phyloP scores from a whole-genome alignment of 37 sponge, comb jelly and placozoan genomes.

The Agelas oroides region DNA sequence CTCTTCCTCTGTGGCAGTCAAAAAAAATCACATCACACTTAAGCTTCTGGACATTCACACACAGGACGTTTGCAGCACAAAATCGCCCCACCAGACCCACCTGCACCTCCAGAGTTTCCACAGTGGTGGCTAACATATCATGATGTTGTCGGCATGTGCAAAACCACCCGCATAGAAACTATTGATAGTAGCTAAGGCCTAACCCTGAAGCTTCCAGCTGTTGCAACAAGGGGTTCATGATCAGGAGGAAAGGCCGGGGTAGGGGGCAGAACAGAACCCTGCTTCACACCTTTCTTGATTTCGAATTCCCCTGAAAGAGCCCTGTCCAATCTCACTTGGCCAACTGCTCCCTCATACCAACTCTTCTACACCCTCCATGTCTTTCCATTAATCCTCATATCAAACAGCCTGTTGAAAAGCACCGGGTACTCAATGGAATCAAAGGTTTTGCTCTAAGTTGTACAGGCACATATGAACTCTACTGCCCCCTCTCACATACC shows the following conservation, averaged over 20 bases:
- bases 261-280: slow-evolving; percentile 22
- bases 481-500: not conserved
- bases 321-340: not conserved
- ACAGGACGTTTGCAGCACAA: no score
- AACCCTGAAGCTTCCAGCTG: no score
- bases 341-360: not conserved
- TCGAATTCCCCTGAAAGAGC: not conserved
- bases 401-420: no score
- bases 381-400: not conserved
- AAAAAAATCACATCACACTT: no score
- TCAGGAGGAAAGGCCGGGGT: not conserved
- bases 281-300: not conserved
- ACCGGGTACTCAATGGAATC: no score
- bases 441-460: no score
- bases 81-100: no score
- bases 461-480: slow-evolving; percentile 5
- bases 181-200: slow-evolving; percentile 1
- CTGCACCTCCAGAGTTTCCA: no score
- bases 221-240: not conserved
- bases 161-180: slow-evolving; percentile 2
- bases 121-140: not conserved
- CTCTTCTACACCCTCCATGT: not conserved
- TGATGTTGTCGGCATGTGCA: slow-evolving; percentile 4
- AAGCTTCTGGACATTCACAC: no score
- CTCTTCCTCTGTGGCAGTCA: no score